Evolutionary conservation across 2,113 vertebrate genomes (phyloP).

Genomic region (Caretta caretta): DNA sequence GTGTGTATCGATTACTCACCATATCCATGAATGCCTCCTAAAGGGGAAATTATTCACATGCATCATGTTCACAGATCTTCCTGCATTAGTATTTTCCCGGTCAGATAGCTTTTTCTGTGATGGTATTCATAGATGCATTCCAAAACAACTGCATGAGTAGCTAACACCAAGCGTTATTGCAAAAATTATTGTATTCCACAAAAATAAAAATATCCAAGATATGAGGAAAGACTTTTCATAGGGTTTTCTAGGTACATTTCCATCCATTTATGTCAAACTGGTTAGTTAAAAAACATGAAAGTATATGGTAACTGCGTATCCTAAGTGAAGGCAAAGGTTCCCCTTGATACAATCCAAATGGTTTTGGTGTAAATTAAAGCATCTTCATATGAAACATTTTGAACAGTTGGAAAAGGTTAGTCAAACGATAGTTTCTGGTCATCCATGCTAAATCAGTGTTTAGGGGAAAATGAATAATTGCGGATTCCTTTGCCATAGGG

Average conservation of each 20-base stretch:
- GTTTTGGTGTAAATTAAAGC: constrained; percentile 75
- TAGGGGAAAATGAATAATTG: constrained; percentile 77
- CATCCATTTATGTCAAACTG: constrained; percentile 79
- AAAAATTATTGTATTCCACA: constrained; percentile 80
- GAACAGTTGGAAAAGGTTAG: constrained; percentile 74
- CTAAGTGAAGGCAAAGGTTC: constrained; percentile 70
- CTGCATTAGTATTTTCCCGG: constrained; percentile 81
- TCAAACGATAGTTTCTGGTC: constrained; percentile 81
- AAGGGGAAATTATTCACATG: constrained; percentile 95
- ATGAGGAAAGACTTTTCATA: constrained; percentile 69
- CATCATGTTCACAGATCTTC: constrained; percentile 91
- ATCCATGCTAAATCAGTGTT: constrained; percentile 75
- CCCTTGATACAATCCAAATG: constrained; percentile 72
- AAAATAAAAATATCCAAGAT: constrained; percentile 75
- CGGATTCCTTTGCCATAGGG: constrained; percentile 79
- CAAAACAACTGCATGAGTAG: constrained; percentile 78
- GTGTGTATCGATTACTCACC: constrained; percentile 88
- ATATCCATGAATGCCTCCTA: constrained; percentile 99
- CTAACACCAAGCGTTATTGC: constrained; percentile 80
- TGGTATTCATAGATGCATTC: constrained; percentile 82
- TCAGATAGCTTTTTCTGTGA: constrained; percentile 74
- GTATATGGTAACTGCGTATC: constrained; percentile 56
- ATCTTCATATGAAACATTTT: constrained; percentile 78
- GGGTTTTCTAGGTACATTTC: constrained; percentile 75
- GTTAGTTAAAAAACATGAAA: constrained; percentile 62